Evolutionary conservation across 2,888 invertebrate genomes (phyloP).

Genomic region (Ectemnius cavifrons): DNA sequence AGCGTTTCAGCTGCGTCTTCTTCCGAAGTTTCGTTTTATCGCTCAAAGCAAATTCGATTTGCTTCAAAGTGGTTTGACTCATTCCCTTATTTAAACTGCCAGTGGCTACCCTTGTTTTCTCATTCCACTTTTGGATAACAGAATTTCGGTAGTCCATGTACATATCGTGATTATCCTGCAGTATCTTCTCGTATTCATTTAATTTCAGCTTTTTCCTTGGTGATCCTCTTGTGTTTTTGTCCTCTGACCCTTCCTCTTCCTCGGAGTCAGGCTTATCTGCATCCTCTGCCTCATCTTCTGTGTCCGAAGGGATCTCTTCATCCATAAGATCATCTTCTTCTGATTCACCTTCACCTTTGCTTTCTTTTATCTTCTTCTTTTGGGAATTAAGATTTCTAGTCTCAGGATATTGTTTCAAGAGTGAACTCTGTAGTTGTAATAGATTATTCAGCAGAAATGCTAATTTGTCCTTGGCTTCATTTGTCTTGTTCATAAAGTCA

Average conservation of each 20-base stretch:
- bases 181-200: constrained; percentile 81
- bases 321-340: constrained; percentile 74
- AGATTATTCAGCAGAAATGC: constrained; percentile 83
- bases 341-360: constrained; percentile 73
- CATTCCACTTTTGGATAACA: constrained; percentile 96
- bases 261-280: constrained; percentile 77
- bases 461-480: constrained; percentile 80
- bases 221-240: constrained; percentile 65
- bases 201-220: constrained; percentile 80
- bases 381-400: constrained; percentile 79
- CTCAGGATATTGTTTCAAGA: constrained; percentile 84
- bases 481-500: constrained; percentile 80
- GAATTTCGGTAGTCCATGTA: constrained; percentile 86
- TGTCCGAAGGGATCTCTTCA: constrained; percentile 84
- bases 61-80: constrained; percentile 84
- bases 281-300: constrained; percentile 78
- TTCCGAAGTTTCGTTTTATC: constrained; percentile 88
- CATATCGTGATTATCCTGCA: constrained; percentile 81
- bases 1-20: constrained; percentile 89
- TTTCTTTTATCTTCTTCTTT: constrained; percentile 66
- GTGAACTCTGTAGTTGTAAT: constrained; percentile 81
- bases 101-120: constrained; percentile 89
- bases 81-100: constrained; percentile 83
- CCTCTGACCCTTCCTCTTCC: constrained; percentile 81
- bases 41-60: constrained; percentile 90